Conservation (phyloP, 2,797 vertebrate genomes). For the Crocidura indochinensis region DNA sequence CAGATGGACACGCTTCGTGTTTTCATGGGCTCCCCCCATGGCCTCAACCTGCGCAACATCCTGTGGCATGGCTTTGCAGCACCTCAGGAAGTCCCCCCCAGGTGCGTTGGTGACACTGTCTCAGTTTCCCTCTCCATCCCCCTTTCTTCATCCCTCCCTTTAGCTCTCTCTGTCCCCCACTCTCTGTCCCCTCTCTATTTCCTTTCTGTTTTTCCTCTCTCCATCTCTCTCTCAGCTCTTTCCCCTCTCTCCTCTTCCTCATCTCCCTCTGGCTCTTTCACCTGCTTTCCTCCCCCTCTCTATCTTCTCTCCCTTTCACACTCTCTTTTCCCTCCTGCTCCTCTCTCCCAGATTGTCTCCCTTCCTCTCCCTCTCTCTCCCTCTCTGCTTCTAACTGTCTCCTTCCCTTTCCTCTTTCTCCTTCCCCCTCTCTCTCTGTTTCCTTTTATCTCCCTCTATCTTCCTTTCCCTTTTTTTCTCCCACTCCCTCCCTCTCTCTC, state of each 20-base stretch:
- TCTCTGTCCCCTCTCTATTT: background rate
- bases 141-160: too few relatives aligned
- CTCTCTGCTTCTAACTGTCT: too few relatives aligned
- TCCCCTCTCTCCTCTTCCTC: too few relatives aligned
- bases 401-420: background rate
- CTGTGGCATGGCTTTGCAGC: constrained; percentile 93
- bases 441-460: too few relatives aligned
- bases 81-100: constrained; percentile 89
- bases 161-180: too few relatives aligned
- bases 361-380: background rate
- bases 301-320: background rate
- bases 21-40: constrained; percentile 90
- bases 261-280: background rate
- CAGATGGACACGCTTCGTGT: constrained; percentile 90
- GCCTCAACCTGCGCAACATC: constrained; percentile 92
- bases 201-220: too few relatives aligned
- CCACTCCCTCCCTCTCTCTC: too few relatives aligned
- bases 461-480: too few relatives aligned
- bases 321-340: background rate
- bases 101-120: constrained; percentile 85
- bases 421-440: background rate
- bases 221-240: background rate
- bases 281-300: background rate
- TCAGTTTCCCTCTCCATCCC: too few relatives aligned
- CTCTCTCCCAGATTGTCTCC: too few relatives aligned